Conservation (phyloP, 53 echinoderm and acorn worm species). For the Apostichopus leukothele region DNA sequence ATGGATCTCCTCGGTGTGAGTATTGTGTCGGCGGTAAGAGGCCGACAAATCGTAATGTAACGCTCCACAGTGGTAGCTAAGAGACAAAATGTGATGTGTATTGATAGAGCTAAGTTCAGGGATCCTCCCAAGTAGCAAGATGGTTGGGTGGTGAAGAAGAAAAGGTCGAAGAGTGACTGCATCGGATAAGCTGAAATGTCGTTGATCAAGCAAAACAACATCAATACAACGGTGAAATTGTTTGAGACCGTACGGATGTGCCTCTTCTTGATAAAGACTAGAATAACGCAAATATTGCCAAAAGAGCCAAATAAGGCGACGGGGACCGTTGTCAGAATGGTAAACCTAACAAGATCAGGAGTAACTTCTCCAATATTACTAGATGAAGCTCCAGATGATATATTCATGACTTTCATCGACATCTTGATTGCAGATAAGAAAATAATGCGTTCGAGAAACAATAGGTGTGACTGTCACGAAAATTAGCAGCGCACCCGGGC, state of each 20-base stretch:
- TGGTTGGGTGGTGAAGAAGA: not conserved
- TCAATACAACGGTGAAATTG: not conserved
- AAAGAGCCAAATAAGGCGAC: not conserved
- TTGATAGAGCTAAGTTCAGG: not conserved
- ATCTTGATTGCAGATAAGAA: too few relatives aligned
- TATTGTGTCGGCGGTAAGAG: not conserved
- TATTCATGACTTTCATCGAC: too few relatives aligned
- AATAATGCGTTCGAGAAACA: too few relatives aligned
- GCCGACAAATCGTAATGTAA: not conserved
- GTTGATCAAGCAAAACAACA: not conserved
- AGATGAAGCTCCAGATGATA: too few relatives aligned
- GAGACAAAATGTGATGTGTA: not conserved
- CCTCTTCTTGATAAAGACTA: not conserved
- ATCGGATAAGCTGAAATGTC: not conserved
- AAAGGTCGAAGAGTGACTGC: not conserved
- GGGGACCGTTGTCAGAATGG: too few relatives aligned
- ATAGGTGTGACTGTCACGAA: too few relatives aligned
- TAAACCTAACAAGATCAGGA: too few relatives aligned
- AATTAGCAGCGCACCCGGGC: too few relatives aligned
- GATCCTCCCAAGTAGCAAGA: not conserved
- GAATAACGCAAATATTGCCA: constrained; percentile 7
- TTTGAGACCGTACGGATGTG: not conserved
- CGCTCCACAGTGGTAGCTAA: not conserved
- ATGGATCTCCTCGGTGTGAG: not conserved
- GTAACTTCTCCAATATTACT: too few relatives aligned